These are phyloP conservation scores for Galemys pyrenaicus DNA, from an alignment of 2,113 vertebrate species.

Conservation along the genomic window DNA sequence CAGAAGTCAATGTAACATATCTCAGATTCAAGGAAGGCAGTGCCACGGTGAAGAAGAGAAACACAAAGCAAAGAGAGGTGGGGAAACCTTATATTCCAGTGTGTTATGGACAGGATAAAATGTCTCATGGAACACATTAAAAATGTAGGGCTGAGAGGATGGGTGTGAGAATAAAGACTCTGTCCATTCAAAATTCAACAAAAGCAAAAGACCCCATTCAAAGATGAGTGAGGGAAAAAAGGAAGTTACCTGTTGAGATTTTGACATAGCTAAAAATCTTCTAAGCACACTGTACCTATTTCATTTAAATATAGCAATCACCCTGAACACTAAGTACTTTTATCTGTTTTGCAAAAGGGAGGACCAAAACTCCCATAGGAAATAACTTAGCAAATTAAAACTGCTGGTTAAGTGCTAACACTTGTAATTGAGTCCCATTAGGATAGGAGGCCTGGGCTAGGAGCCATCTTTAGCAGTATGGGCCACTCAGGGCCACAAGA, in stretches of 20 bases:
- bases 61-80: background rate
- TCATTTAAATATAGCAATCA: background rate
- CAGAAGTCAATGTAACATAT: background rate
- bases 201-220: background rate
- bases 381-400: conserved; percentile 33
- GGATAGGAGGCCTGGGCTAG: background rate
- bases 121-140: background rate
- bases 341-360: conserved; percentile 1
- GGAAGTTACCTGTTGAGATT: background rate
- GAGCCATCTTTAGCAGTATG: no score
- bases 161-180: background rate
- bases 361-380: background rate
- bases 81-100: background rate
- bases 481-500: background rate
- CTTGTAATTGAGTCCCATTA: background rate
- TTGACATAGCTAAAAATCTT: background rate
- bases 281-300: background rate
- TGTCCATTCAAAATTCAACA: background rate
- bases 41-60: background rate
- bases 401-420: background rate
- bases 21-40: background rate
- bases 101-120: background rate
- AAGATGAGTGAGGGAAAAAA: background rate
- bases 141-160: background rate
- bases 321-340: background rate